Percentiles rank a stretch among this genome's conserved stretches.
phyloP scores from a whole-genome alignment of 2,888 invertebrate genomes.

The Trissolcus brochymenae region DNA sequence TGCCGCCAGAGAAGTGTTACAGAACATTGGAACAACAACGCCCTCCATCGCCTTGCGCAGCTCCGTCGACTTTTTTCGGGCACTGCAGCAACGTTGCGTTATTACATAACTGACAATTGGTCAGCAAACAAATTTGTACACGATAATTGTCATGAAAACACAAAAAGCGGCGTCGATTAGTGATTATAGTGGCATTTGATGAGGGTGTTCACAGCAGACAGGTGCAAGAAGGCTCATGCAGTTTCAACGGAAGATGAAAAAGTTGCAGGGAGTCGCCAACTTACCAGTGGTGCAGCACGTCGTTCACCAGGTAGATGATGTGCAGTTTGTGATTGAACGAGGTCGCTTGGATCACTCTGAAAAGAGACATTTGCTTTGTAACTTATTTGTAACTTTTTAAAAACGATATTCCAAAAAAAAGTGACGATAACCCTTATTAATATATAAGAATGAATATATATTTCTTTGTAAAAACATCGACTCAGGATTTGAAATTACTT shows the following conservation, averaged over 20 bases:
- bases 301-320: conserved; percentile 98
- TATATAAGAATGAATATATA: too few relatives aligned
- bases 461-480: too few relatives aligned
- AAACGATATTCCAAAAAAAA: too few relatives aligned
- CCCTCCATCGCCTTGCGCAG: conserved; percentile 95
- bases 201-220: too few relatives aligned
- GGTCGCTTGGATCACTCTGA: conserved; percentile 81
- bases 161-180: conserved; percentile 33
- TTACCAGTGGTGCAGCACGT: conserved; percentile 98
- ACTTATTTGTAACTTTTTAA: too few relatives aligned
- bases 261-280: conserved; percentile 69
- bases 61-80: conserved; percentile 95
- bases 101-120: conserved; percentile 28
- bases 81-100: conserved; percentile 79
- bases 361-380: background rate
- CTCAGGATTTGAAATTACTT: conserved; percentile 79
- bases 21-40: conserved; percentile 98
- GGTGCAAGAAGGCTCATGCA: too few relatives aligned
- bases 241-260: too few relatives aligned
- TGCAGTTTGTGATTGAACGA: conserved; percentile 95
- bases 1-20: conserved; percentile 89
- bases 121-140: background rate
- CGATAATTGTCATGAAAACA: conserved; percentile 36
- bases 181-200: too few relatives aligned
- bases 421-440: too few relatives aligned